Percentiles rank a stretch among this genome's conserved stretches.
phyloP scores from a whole-genome alignment of 2,797 vertebrate genomes.

The Myotis daubentonii region DNA sequence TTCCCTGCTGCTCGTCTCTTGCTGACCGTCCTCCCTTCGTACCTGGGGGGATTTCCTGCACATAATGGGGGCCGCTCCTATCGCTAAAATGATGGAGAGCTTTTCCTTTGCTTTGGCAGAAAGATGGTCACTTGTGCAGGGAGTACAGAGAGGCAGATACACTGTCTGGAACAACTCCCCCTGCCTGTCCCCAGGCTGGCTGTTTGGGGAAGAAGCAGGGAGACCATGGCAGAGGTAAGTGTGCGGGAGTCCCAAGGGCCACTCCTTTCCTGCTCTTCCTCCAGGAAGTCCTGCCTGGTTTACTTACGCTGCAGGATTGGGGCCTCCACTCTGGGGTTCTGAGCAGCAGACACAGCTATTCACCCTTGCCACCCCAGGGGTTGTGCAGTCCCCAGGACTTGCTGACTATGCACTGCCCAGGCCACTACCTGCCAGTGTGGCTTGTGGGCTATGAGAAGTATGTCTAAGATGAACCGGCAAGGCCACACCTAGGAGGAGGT shows the following conservation, averaged over 20 bases:
- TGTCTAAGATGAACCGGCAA: background rate
- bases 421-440: background rate
- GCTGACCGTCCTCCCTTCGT: constrained; percentile 60
- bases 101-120: constrained; percentile 56
- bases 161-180: background rate
- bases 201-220: background rate
- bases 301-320: background rate
- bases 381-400: background rate
- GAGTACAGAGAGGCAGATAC: constrained; percentile 21
- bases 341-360: background rate
- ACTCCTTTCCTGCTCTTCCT: background rate
- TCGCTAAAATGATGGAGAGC: constrained; percentile 34
- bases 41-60: constrained; percentile 63
- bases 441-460: background rate
- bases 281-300: constrained; percentile 43
- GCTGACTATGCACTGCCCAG: background rate
- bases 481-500: background rate
- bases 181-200: background rate
- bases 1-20: constrained; percentile 43
- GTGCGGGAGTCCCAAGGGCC: background rate
- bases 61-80: constrained; percentile 63
- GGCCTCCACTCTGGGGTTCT: background rate
- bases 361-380: background rate
- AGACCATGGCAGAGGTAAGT: background rate
- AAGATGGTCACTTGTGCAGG: constrained; percentile 49